Percentiles rank a stretch among this genome's conserved stretches.
phyloP scores from a whole-genome alignment of 2,888 invertebrate genomes.

The Tenthredo notha region DNA sequence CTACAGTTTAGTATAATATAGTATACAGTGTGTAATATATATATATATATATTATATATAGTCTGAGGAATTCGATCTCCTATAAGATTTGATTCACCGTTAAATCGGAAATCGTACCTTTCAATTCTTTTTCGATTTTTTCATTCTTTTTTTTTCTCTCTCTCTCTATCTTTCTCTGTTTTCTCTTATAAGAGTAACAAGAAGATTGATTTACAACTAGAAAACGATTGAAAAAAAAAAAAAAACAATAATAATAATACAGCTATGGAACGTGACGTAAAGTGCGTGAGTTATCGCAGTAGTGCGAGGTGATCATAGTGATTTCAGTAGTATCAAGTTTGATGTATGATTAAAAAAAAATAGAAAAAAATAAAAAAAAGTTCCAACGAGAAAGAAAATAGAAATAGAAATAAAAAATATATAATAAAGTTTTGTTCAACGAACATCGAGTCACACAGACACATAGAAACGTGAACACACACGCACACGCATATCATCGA shows the following conservation, averaged over 20 bases:
- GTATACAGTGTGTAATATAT: neutral
- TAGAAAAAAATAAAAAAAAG: neutral
- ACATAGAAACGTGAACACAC: too few relatives aligned
- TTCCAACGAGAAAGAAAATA: neutral
- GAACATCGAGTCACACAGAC: too few relatives aligned
- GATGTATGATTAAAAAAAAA: neutral
- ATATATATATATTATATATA: too few relatives aligned
- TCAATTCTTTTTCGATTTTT: too few relatives aligned
- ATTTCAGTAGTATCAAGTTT: neutral
- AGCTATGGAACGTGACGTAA: neutral
- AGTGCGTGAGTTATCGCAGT: slow-evolving; percentile 8
- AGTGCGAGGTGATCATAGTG: neutral
- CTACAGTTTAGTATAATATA: neutral
- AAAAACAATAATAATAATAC: neutral
- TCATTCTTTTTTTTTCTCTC: too few relatives aligned
- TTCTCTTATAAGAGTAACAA: too few relatives aligned
- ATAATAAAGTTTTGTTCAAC: neutral
- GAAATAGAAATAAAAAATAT: neutral
- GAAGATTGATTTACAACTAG: too few relatives aligned
- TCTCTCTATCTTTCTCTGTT: too few relatives aligned
- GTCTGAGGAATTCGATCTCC: too few relatives aligned
- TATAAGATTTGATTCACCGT: too few relatives aligned
- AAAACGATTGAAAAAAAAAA: too few relatives aligned
- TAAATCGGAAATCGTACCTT: too few relatives aligned
- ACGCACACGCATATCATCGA: neutral